Evolutionary conservation across 2,888 invertebrate species (phyloP).

Genomic region (Schizaphis graminum): DNA sequence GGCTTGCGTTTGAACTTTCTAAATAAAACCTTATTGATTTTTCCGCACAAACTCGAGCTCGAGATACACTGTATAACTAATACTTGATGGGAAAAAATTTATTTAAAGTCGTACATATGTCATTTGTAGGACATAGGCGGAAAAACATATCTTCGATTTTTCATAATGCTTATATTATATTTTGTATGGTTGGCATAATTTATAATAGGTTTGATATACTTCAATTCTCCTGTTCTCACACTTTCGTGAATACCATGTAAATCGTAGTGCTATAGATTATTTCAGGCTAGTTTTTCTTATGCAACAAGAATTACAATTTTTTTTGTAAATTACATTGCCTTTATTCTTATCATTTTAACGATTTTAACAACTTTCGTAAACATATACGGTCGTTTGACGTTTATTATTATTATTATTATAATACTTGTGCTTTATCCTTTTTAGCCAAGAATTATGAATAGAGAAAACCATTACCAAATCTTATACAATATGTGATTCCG

Average conservation of each 20-base stretch:
- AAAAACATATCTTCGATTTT: neutral
- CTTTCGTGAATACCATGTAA: neutral
- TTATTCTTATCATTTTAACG: neutral
- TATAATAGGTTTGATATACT: neutral
- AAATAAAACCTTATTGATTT: constrained; percentile 46
- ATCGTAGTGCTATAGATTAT: too few species aligned
- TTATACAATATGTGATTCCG: neutral
- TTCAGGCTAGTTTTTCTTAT: too few species aligned
- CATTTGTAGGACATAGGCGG: neutral
- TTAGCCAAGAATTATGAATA: neutral
- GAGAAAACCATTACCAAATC: neutral
- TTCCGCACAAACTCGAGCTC: constrained; percentile 11
- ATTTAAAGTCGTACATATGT: neutral
- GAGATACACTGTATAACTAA: neutral
- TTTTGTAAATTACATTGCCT: neutral
- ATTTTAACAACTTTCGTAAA: neutral
- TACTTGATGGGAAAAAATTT: neutral
- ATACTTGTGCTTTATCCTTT: neutral
- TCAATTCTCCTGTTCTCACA: neutral
- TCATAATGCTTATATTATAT: neutral
- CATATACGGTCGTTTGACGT: neutral
- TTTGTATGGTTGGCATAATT: neutral
- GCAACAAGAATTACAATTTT: neutral
- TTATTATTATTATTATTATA: too few species aligned
- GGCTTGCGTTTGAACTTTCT: constrained; percentile 30